These are phyloP conservation scores for Danaus plexippus DNA, from an alignment of 1,140 invertebrate genomes.

Conservation along the genomic window DNA sequence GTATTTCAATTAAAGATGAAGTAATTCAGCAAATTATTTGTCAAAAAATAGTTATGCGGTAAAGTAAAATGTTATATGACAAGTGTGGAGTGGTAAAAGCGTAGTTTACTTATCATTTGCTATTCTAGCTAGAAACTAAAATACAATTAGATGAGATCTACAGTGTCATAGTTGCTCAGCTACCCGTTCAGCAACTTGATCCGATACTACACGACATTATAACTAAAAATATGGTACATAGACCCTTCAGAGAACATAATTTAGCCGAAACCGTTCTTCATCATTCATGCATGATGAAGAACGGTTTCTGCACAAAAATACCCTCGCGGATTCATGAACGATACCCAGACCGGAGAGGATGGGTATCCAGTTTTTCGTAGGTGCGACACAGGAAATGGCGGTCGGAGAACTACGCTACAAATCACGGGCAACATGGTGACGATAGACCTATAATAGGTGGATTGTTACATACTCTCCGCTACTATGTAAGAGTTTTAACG, in stretches of 20 bases:
- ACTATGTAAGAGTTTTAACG: conserved; percentile 53
- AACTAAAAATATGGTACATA: conserved; percentile 66
- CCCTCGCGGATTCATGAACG: too few relatives aligned
- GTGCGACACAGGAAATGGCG: too few relatives aligned
- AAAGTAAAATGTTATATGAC: conserved; percentile 35
- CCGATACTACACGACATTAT: conserved; percentile 46
- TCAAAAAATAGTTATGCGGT: conserved; percentile 31
- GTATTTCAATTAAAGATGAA: conserved; percentile 16
- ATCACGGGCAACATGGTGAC: too few relatives aligned
- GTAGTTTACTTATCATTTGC: conserved; percentile 58
- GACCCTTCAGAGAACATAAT: conserved; percentile 55
- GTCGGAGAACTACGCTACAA: too few relatives aligned
- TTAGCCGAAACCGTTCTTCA: too few relatives aligned
- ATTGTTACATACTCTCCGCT: conserved; percentile 17
- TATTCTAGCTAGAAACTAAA: conserved; percentile 45
- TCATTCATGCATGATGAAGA: conserved; percentile 27
- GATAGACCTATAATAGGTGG: conserved; percentile 34
- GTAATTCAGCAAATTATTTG: conserved; percentile 7
- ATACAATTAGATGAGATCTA: conserved; percentile 55
- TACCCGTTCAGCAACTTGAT: conserved; percentile 60
- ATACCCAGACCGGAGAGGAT: too few relatives aligned
- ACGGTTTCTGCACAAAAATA: conserved; percentile 22
- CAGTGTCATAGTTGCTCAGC: conserved; percentile 66
- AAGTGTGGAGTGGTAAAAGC: conserved; percentile 69
- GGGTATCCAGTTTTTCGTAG: too few relatives aligned